These are phyloP conservation scores for Dufourea novaeangliae DNA, from an alignment of 1,140 invertebrate genomes.

Conservation along the genomic window DNA sequence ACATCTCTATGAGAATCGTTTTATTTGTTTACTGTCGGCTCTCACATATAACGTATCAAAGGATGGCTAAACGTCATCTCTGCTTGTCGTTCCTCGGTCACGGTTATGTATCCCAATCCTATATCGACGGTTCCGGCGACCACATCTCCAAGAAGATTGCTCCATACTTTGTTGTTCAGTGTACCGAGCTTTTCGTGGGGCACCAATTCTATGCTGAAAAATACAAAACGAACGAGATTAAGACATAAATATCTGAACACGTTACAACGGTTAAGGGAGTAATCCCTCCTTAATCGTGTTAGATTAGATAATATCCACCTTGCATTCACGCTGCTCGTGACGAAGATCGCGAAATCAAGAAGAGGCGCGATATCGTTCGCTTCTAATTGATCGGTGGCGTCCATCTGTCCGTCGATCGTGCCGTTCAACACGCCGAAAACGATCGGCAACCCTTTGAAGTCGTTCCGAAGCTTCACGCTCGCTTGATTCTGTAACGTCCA, in stretches of 20 bases:
- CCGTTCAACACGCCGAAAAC: constrained; percentile 77
- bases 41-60: constrained; percentile 83
- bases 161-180: constrained; percentile 83
- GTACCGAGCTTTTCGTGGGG: constrained; percentile 83
- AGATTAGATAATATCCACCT: constrained; percentile 65
- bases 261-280: no score
- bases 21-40: no score
- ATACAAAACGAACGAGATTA: not conserved
- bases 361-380: constrained; percentile 73
- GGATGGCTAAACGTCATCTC: constrained; percentile 84
- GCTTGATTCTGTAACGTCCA: constrained; percentile 60
- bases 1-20: no score
- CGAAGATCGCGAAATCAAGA: constrained; percentile 74
- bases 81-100: constrained; percentile 78
- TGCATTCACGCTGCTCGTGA: constrained; percentile 75
- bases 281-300: not conserved
- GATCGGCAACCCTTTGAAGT: constrained; percentile 74
- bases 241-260: no score
- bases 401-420: constrained; percentile 69
- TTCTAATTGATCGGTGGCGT: constrained; percentile 65
- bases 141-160: constrained; percentile 83
- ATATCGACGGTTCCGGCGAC: constrained; percentile 82
- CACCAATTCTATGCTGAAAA: constrained; percentile 78
- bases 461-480: constrained; percentile 71
- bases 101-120: constrained; percentile 83